Percentiles rank a stretch among this genome's conserved stretches.
Evolutionary conservation across 35 echinoderm and acorn worm species (phyloP).

Genomic region (Heliocidaris tuberculata): DNA sequence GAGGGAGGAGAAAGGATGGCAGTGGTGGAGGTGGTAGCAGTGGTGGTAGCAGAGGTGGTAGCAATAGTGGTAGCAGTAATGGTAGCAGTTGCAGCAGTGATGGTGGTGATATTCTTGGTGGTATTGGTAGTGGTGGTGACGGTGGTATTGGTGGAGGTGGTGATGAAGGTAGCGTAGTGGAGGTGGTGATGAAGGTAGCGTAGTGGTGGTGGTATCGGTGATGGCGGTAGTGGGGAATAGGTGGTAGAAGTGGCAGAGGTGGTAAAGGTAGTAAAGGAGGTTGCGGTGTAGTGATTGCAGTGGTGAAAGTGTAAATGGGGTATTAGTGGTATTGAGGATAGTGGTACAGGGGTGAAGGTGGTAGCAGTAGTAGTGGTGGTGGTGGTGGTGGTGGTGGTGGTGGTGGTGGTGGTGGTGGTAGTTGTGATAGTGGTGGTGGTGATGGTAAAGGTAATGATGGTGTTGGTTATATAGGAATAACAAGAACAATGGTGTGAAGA

Average conservation of each 20-base stretch:
- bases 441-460: neutral
- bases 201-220: no score
- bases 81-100: neutral
- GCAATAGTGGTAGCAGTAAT: no score
- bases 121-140: no score
- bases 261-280: neutral
- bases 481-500: neutral
- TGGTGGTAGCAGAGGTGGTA: no score
- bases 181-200: no score
- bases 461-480: neutral
- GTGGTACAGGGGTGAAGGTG: no score
- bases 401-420: neutral
- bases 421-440: no score
- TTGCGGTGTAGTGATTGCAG: neutral
- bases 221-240: neutral
- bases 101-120: neutral
- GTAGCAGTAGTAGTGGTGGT: neutral
- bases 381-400: neutral
- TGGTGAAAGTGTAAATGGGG: neutral
- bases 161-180: no score
- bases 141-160: no score
- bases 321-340: neutral
- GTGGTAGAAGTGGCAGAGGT: neutral
- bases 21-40: neutral
- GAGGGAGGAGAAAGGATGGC: neutral